A percentile compares a stretch with the other conserved stretches of the same genome.
phyloP scores from a whole-genome alignment of 1,140 invertebrate species.

The Drosophila arizonae region DNA sequence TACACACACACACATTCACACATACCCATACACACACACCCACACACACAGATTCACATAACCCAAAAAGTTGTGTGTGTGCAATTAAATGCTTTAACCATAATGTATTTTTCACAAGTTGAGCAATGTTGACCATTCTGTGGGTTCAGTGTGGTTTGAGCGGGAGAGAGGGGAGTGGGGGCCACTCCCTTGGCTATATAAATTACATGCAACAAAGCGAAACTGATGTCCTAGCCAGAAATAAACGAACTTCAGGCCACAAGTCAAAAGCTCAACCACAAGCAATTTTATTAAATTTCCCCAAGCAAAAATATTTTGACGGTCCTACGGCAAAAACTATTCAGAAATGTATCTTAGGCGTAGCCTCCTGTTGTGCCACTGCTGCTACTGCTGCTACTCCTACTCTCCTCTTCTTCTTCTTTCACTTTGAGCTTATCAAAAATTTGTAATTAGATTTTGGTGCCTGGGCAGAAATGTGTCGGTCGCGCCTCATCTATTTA shows the following conservation, averaged over 20 bases:
- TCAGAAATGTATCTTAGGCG: not conserved
- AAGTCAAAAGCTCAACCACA: conserved; percentile 76
- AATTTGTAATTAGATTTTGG: conserved; percentile 73
- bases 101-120: conserved; percentile 81
- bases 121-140: conserved; percentile 79
- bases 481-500: conserved; percentile 52
- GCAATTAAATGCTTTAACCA: conserved; percentile 79
- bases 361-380: not conserved
- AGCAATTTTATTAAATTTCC: conserved; percentile 75
- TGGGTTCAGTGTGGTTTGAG: conserved; percentile 46
- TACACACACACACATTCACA: conserved; percentile 10
- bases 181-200: conserved; percentile 43
- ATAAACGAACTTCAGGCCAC: conserved; percentile 28
- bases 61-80: conserved; percentile 57
- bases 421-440: conserved; percentile 60
- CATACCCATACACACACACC: too few relatives aligned
- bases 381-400: not conserved
- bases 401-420: not conserved
- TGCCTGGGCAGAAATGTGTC: conserved; percentile 16
- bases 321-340: not conserved
- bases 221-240: conserved; percentile 59
- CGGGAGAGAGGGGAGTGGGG: too few relatives aligned
- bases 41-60: not conserved
- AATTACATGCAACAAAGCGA: conserved; percentile 74
- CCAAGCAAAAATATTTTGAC: conserved; percentile 33